These are phyloP conservation scores for Chrysocyon brachyurus DNA, from an alignment of 2,797 vertebrate genomes.

Conservation along the genomic window DNA sequence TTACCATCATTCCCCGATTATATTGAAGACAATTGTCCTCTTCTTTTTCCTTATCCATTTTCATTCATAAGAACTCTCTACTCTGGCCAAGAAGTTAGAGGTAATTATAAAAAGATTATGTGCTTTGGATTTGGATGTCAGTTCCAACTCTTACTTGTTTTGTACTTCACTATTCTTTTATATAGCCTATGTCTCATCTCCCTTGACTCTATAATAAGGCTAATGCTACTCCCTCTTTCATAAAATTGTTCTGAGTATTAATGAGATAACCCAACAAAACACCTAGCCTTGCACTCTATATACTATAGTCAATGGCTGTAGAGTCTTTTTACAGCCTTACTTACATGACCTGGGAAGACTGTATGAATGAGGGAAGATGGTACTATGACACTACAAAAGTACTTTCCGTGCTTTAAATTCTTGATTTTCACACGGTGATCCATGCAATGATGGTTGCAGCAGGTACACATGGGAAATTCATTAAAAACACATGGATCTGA, in stretches of 20 bases:
- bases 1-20: not conserved
- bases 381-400: not conserved
- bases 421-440: not conserved
- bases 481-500: not conserved
- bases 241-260: not conserved
- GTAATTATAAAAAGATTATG: not conserved
- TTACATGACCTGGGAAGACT: not conserved
- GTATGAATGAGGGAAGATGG: not conserved
- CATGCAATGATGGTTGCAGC: not conserved
- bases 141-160: not conserved
- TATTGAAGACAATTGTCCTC: not conserved
- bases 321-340: not conserved
- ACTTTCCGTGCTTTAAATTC: not conserved
- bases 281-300: not conserved
- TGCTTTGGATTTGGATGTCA: not conserved
- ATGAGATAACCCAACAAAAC: not conserved
- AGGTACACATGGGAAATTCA: not conserved
- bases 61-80: conserved; percentile 21
- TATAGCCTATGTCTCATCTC: not conserved
- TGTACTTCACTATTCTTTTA: not conserved
- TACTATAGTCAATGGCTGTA: not conserved
- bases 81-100: not conserved
- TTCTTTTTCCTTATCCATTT: not conserved
- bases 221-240: not conserved
- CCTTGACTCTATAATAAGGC: not conserved